These are phyloP conservation scores for Lycocerus yunnanus DNA, from an alignment of 2,888 invertebrate genomes.

Conservation along the genomic window DNA sequence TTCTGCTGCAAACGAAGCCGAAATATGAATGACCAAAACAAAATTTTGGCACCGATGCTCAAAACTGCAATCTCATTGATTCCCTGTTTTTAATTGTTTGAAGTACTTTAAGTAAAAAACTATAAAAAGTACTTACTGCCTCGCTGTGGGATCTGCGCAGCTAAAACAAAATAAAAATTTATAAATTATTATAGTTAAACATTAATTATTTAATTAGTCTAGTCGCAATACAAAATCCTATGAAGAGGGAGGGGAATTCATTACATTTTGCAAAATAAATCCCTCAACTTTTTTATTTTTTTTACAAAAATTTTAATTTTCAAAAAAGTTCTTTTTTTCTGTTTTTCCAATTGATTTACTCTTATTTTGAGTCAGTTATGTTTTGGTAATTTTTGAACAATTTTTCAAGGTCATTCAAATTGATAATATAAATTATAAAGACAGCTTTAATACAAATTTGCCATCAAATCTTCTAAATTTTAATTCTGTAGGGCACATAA, in stretches of 20 bases:
- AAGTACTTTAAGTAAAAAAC: constrained; percentile 54
- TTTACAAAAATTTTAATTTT: neutral
- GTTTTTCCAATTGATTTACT: neutral
- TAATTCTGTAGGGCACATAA: neutral
- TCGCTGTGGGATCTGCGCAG: constrained; percentile 88
- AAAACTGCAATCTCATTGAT: neutral
- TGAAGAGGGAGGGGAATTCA: neutral
- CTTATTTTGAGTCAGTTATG: neutral
- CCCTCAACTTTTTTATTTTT: neutral
- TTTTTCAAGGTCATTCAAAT: neutral
- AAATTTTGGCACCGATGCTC: neutral
- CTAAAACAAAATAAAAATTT: constrained; percentile 67
- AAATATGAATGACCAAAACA: too few species aligned
- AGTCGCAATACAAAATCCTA: neutral
- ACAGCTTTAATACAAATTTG: neutral
- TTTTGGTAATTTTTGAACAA: neutral
- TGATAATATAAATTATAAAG: neutral
- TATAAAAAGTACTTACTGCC: constrained; percentile 73
- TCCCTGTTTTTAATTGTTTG: too few species aligned
- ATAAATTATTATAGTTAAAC: neutral
- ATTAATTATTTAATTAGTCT: neutral
- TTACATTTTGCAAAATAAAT: neutral
- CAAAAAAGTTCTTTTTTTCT: too few species aligned
- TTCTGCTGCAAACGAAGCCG: neutral
- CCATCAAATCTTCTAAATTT: neutral